Conservation (phyloP, 2,113 vertebrate genomes). For the Sinosuthora webbiana region DNA sequence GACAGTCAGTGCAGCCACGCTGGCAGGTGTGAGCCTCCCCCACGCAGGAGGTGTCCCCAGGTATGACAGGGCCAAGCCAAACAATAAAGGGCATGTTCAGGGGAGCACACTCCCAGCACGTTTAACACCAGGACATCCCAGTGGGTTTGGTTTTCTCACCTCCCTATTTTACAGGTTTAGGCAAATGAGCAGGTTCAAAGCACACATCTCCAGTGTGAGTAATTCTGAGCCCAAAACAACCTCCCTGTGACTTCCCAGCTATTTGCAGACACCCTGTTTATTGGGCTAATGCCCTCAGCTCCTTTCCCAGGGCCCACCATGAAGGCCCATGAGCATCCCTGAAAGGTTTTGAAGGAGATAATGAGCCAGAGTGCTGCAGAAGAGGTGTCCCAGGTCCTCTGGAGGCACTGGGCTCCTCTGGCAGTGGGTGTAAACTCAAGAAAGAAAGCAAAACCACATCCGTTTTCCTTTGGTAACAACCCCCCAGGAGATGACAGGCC, state of each 20-base stretch:
- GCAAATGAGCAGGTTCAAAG: background rate
- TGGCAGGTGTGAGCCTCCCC: background rate
- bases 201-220: accelerated
- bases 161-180: background rate
- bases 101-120: background rate
- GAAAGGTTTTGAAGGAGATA: background rate
- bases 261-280: background rate
- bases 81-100: too few relatives aligned
- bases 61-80: background rate
- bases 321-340: background rate
- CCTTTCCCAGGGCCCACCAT: background rate
- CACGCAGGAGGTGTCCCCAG: background rate
- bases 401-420: background rate
- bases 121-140: background rate
- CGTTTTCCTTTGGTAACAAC: background rate
- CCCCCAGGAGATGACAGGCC: accelerated
- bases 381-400: background rate
- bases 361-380: background rate
- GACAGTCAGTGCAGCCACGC: background rate
- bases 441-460: background rate
- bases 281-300: background rate
- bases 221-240: background rate
- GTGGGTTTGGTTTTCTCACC: background rate
- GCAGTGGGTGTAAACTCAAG: background rate
- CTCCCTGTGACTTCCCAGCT: background rate